These are phyloP conservation scores for Stomatorhinus ivindoensis DNA, from an alignment of 2,113 vertebrate genomes.

Conservation along the genomic window DNA sequence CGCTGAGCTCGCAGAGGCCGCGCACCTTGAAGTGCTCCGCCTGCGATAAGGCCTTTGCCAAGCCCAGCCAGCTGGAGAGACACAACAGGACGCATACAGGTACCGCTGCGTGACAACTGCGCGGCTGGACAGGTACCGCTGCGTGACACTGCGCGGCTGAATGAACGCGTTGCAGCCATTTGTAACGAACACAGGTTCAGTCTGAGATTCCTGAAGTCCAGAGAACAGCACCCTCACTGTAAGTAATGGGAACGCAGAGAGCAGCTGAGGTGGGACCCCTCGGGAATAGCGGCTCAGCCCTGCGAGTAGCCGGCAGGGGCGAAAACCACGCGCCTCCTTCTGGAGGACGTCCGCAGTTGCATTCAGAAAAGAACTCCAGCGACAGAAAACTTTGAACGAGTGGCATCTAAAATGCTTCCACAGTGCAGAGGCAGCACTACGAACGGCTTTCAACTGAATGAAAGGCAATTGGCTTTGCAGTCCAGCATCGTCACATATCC, in stretches of 20 bases:
- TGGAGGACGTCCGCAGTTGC: not conserved
- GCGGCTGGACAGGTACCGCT: slow-evolving; percentile 83
- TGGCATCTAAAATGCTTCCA: not conserved
- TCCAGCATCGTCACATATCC: not conserved
- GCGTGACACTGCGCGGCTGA: not conserved
- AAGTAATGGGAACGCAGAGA: not conserved
- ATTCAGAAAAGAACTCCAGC: not conserved
- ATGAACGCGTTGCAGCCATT: not conserved
- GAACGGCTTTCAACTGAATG: not conserved
- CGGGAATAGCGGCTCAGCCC: not conserved
- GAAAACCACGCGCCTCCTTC: not conserved
- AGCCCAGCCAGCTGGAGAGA: slow-evolving; percentile 92
- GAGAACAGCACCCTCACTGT: not conserved
- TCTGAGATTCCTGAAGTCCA: not conserved
- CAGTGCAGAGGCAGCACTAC: not conserved
- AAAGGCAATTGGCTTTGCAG: not conserved
- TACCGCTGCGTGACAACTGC: too few relatives aligned
- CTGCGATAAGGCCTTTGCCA: slow-evolving; percentile 90
- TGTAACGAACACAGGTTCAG: not conserved
- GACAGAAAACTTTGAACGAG: not conserved
- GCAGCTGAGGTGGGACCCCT: not conserved
- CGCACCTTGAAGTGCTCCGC: slow-evolving; percentile 81
- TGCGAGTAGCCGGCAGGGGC: not conserved
- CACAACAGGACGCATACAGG: slow-evolving; percentile 96
- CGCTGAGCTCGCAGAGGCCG: slow-evolving; percentile 85